Evolutionary conservation across 2,888 invertebrate genomes (phyloP).

Genomic region (Prosopocoilus inquinatus): DNA sequence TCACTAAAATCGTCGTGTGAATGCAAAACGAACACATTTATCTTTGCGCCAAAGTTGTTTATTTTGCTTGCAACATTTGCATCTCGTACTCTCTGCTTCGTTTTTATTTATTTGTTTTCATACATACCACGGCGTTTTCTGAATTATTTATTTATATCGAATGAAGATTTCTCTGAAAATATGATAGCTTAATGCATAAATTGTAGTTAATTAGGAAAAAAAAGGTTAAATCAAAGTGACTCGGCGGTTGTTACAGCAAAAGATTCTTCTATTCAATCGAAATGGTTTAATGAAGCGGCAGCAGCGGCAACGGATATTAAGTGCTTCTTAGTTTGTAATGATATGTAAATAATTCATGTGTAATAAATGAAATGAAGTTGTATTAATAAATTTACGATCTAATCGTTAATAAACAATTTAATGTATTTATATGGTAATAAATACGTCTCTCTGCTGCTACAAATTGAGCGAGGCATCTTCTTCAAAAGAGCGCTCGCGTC

Average conservation of each 20-base stretch:
- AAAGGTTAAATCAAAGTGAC: too few relatives aligned
- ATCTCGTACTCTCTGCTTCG: too few relatives aligned
- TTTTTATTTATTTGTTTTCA: too few relatives aligned
- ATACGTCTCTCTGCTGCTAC: not conserved
- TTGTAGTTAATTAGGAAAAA: too few relatives aligned
- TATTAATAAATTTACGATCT: slow-evolving; percentile 1
- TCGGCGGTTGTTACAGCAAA: not conserved
- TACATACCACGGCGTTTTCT: too few relatives aligned
- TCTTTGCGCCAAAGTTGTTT: too few relatives aligned
- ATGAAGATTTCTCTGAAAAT: too few relatives aligned
- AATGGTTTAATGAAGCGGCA: not conserved
- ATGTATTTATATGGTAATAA: not conserved
- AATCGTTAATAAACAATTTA: not conserved
- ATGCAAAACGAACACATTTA: too few relatives aligned
- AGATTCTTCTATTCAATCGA: not conserved
- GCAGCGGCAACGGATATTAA: not conserved
- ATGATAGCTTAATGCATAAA: too few relatives aligned
- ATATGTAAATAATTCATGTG: slow-evolving; percentile 3
- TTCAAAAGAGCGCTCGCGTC: not conserved
- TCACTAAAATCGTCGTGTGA: too few relatives aligned
- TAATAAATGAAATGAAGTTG: slow-evolving; percentile 1
- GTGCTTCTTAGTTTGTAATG: not conserved
- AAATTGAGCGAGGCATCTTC: not conserved
- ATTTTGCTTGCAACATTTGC: too few relatives aligned
- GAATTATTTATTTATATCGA: too few relatives aligned